Base-by-base conservation (phyloP, 2,888 invertebrate species). In the Apoderus coryli region DNA sequence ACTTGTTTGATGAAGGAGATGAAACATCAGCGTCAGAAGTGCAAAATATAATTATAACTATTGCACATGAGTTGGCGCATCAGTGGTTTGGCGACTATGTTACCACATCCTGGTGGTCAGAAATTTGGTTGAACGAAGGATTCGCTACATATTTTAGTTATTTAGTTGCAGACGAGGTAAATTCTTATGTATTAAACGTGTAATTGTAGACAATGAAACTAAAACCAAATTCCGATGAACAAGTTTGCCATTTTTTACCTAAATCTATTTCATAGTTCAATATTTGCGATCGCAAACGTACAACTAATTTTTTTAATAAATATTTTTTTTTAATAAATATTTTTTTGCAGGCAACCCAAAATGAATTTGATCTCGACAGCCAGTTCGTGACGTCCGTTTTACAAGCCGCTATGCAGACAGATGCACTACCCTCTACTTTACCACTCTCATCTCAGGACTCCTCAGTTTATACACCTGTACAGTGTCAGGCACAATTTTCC, bases 41-140 rank as follows among this genome's bases (percentile, higher is more conserved):
- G 29, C 72, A 78, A 42, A 61, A 63, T 26, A 66, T 78, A 2
- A 71, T 73, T 2, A 65, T 71, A 14, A 71, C 73, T 2, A 63
- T 79, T 4, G 65, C 76, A 1, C 85, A 86, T 44, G 86, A 86
- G 53, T 53, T 80, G 29, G 71, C 76, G 2, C 86, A 86, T 52
- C 78, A 76, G 63, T 82, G 81, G 81, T 79, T 82, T 43, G 82
- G 81, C 5, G 78, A 81, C 47, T 59, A 75, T 11, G 72, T 80
- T 6, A 77, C 78, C 2, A 71, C 75, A 31, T 67, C 69, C 24
- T 76, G 78, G 77, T 80, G 80, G 80, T 66, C 70, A 33, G 72
- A 70, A 43, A 59, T 73, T 2, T 79, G 78, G 76, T 58, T 79
- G 1, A 80, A 75, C 47, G 79, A 79, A 49, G 79, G 72, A 1